These are phyloP conservation scores for Vanessa atalanta DNA, from an alignment of 1,140 invertebrate genomes.

Conservation along the genomic window DNA sequence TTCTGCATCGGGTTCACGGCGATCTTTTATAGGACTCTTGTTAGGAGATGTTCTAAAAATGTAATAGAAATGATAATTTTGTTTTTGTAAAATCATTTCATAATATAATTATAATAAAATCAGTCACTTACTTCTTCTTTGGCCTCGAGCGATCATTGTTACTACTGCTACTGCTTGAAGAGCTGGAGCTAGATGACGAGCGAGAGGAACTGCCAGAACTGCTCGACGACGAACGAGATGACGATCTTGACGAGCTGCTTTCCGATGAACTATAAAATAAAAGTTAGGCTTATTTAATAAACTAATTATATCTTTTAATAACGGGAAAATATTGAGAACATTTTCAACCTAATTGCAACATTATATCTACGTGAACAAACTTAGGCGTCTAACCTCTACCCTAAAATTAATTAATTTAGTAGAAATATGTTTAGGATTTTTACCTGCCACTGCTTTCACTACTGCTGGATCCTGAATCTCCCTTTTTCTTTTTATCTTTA, in stretches of 20 bases:
- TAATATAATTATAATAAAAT: no score
- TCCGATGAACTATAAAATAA: conserved; percentile 84
- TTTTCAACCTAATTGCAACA: no score
- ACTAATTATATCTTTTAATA: neutral
- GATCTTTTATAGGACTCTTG: conserved; percentile 79
- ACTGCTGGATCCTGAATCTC: conserved; percentile 86
- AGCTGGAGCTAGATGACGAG: conserved; percentile 82
- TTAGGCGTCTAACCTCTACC: conserved; percentile 5
- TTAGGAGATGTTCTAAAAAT: conserved; percentile 67
- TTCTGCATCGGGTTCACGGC: conserved; percentile 79
- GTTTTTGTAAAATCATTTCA: no score
- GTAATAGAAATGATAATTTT: neutral
- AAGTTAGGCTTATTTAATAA: neutral
- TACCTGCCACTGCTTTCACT: conserved; percentile 89
- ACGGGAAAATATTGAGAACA: neutral
- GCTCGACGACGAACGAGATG: conserved; percentile 87
- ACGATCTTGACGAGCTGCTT: conserved; percentile 88
- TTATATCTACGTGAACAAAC: neutral
- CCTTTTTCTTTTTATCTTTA: conserved; percentile 84
- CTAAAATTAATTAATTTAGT: neutral
- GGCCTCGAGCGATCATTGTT: conserved; percentile 82
- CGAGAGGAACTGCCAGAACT: conserved; percentile 86
- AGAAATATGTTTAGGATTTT: conserved; percentile 16
- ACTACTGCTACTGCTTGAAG: conserved; percentile 82
- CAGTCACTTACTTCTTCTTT: conserved; percentile 81